A percentile compares a stretch with the other conserved stretches of the same genome.
Conservation (phyloP, 2,888 invertebrate genomes). For the Steinernema hermaphroditum region DNA sequence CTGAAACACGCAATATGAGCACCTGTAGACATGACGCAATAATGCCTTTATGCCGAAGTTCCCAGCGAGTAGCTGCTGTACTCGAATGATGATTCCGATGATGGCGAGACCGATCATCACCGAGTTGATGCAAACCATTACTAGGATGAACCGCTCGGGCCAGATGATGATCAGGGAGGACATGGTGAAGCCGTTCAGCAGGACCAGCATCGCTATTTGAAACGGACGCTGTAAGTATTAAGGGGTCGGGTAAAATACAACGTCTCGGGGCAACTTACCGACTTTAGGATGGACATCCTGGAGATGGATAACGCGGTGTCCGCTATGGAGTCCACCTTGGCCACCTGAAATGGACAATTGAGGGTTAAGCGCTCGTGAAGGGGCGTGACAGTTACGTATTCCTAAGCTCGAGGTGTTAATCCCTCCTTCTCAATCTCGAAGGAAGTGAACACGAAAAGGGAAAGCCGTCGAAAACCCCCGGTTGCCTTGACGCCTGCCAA, state of each 20-base stretch:
- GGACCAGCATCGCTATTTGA: constrained; percentile 9
- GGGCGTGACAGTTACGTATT: not conserved
- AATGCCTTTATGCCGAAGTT: constrained; percentile 23
- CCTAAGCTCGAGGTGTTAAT: not conserved
- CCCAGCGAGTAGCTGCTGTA: constrained; percentile 23
- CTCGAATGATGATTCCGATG: not conserved
- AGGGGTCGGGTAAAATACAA: not conserved
- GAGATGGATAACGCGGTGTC: not conserved
- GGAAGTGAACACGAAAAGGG: not conserved
- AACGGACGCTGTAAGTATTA: not conserved
- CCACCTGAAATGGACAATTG: constrained; percentile 8
- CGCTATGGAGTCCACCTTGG: not conserved
- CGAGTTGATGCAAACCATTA: constrained; percentile 7
- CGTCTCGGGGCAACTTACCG: not conserved
- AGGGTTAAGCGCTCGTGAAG: not conserved
- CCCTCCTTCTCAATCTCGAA: not conserved
- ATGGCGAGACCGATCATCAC: constrained; percentile 1
- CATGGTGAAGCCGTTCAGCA: constrained; percentile 26
- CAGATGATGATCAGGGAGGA: constrained; percentile 25
- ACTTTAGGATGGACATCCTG: not conserved
- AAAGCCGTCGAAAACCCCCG: not conserved
- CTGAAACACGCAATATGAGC: no score
- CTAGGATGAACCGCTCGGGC: constrained; percentile 17
- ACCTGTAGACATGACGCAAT: no score
- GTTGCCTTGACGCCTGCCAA: constrained; percentile 24